Evolutionary conservation across 2,113 vertebrate genomes (phyloP).

Genomic region (Upupa epops): DNA sequence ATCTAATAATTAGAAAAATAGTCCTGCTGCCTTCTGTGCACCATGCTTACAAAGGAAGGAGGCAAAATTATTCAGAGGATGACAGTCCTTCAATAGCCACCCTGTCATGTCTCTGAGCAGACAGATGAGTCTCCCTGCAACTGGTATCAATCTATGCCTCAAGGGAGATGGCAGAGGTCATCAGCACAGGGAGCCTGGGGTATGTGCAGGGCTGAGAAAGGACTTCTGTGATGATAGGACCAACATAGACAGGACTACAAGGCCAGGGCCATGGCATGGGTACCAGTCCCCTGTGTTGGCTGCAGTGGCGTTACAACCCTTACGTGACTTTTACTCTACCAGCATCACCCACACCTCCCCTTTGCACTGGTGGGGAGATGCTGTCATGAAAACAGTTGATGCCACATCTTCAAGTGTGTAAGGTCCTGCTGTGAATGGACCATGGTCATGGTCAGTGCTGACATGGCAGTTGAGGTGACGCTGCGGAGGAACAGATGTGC

Average conservation of each 20-base stretch:
- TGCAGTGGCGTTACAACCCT: accelerated
- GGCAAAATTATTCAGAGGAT: not conserved
- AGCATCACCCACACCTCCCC: not conserved
- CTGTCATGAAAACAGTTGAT: not conserved
- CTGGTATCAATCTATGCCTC: not conserved
- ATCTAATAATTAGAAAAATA: constrained; percentile 54
- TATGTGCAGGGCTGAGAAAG: accelerated
- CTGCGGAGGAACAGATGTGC: not conserved
- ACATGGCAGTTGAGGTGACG: accelerated
- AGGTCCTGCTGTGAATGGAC: not conserved
- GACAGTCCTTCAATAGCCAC: not conserved
- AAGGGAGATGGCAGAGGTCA: not conserved
- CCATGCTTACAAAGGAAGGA: not conserved
- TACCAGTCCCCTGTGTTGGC: not conserved
- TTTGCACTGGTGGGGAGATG: accelerated
- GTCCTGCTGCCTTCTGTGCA: accelerated
- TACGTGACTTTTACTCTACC: accelerated
- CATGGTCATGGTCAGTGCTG: accelerated
- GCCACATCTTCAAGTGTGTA: accelerated
- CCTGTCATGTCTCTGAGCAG: not conserved
- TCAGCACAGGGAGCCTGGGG: not conserved
- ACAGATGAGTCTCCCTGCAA: not conserved
- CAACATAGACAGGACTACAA: accelerated
- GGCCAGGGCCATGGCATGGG: accelerated
- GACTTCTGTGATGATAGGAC: not conserved